phyloP scores from a whole-genome alignment of 2,797 vertebrate species.

The Onychomys torridus region DNA sequence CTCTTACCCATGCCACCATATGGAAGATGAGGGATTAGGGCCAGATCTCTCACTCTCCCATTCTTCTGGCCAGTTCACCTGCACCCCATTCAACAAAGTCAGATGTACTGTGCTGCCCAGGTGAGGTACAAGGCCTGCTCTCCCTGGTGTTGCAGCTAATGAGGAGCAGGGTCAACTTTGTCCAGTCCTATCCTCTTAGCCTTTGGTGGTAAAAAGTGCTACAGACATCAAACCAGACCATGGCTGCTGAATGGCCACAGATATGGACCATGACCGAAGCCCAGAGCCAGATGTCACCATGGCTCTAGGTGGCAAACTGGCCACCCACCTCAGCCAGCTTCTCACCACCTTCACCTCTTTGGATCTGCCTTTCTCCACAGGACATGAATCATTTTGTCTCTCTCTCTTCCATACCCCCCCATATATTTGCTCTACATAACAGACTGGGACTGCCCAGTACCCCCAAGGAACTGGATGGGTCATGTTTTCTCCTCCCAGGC shows the following conservation, averaged over 20 bases:
- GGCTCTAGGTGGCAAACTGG: not conserved
- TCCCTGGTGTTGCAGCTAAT: not conserved
- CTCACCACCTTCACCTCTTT: not conserved
- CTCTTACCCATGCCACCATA: not conserved
- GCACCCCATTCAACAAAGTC: not conserved
- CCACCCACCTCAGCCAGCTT: not conserved
- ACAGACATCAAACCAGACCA: not conserved
- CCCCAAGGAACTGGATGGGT: rapidly evolving
- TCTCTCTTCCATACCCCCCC: not conserved
- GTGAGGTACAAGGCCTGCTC: not conserved
- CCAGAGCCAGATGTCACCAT: not conserved
- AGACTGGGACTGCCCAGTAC: not conserved
- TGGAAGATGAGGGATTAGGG: not conserved
- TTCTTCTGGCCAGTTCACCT: not conserved
- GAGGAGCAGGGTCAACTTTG: not conserved
- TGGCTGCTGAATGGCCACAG: not conserved
- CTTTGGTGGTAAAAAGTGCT: not conserved
- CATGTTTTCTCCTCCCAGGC: not conserved
- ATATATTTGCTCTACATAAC: not conserved
- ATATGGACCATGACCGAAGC: not conserved
- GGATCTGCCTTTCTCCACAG: not conserved
- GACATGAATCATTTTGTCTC: not conserved
- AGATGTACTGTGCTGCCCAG: not conserved
- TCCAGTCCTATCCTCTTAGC: not conserved
- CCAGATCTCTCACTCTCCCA: not conserved